Evolutionary conservation across 2,888 invertebrate genomes (phyloP), one percentile per base, ranked within the genome.

Genomic region (Peribatodes rhomboidaria): DNA sequence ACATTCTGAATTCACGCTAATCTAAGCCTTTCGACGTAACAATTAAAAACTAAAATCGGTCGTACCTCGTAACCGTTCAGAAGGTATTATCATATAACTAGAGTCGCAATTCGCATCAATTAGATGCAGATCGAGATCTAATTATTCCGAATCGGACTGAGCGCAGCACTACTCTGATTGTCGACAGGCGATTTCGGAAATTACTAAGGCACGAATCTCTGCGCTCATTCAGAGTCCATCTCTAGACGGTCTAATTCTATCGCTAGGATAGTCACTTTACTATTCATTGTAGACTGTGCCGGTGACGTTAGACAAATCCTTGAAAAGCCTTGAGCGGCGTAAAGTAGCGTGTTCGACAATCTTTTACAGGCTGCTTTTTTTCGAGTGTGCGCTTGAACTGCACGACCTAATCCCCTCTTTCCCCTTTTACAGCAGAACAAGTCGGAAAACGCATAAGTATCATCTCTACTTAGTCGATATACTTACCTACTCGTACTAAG

Each of bases 171-270:
- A 88, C 83, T 86, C 89, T 85, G 89, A 89, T 89, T 89, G 92
- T 88, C 88, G 90, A 87, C 90, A 84, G 85, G 87, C 90, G 92
- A 91, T 91, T 92, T 92, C 91, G 91, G 92, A 92, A 92, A 92
- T 92, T 91, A 87, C 91, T 87, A 90, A 91, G 91, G 89, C 90
- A 83, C 83, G 85, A 81, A 83, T 82, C 79, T 79, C 73, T 79
- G 75, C 78, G 78, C 79, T 83, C 84, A 86, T 86, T 85, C 82
- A 84, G 80, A 80, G 78, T 80, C 77, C 77, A 80, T 78, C 66
- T 67, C 64, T 82, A 83, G 82, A 80, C 86, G 86, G 86, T 84
- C 86, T 85, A 80, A 85, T 84, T 2, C 16, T 41, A 6, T 16
- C 9, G 1, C 16, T 16, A 16, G 16, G 0, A 16, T 16, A n/a